Percentiles rank a stretch among this genome's conserved stretches.
Evolutionary conservation across 1,140 invertebrate genomes (phyloP).

Genomic region (Aphaenogaster ashmeadi): DNA sequence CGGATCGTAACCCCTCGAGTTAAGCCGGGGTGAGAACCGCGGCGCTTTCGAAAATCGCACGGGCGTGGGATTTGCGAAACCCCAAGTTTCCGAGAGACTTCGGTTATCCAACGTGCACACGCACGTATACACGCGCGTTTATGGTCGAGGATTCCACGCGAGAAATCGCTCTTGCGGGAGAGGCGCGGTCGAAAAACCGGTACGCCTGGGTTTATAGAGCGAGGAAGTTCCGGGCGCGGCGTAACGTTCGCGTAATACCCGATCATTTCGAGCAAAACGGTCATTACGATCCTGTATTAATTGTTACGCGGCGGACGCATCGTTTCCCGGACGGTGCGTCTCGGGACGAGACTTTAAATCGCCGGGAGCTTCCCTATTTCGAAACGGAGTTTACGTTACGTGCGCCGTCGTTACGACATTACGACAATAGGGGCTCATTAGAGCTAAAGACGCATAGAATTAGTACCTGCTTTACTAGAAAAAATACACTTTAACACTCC

Average conservation of each 20-base stretch:
- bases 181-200: conserved; percentile 33
- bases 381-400: conserved; percentile 5
- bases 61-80: conserved; percentile 17
- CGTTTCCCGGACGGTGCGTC: conserved; percentile 23
- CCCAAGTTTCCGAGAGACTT: not conserved
- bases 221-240: conserved; percentile 44
- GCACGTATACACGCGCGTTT: not conserved
- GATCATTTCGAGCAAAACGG: conserved; percentile 39
- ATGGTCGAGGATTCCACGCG: not conserved
- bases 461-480: not conserved
- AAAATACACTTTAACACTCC: not conserved
- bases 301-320: conserved; percentile 29
- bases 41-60: conserved; percentile 22
- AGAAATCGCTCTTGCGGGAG: conserved; percentile 13
- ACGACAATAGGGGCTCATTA: conserved; percentile 13
- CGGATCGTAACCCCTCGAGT: not conserved
- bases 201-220: conserved; percentile 41
- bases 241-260: conserved; percentile 57
- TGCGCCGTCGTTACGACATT: not conserved
- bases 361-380: not conserved
- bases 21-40: not conserved
- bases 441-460: not conserved
- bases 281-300: conserved; percentile 24
- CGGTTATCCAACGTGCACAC: not conserved
- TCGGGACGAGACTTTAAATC: not conserved